These are phyloP conservation scores for Orthosia incerta DNA, from an alignment of 2,888 invertebrate species.

Conservation along the genomic window DNA sequence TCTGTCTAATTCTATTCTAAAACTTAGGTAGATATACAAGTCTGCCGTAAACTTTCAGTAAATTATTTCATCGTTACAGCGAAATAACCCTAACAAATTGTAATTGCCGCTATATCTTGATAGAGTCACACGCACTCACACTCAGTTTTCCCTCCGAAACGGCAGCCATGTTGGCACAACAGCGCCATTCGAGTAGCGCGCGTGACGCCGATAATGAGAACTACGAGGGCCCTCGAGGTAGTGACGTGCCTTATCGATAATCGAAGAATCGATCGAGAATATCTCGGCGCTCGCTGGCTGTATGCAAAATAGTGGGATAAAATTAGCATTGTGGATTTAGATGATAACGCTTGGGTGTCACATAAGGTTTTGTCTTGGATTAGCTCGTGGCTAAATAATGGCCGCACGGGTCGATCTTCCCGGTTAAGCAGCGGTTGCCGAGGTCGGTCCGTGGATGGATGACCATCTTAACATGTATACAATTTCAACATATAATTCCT, in stretches of 20 bases:
- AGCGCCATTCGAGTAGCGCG: constrained; percentile 78
- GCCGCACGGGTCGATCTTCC: too few relatives aligned
- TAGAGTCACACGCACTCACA: constrained; percentile 55
- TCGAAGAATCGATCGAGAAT: constrained; percentile 65
- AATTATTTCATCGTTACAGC: constrained; percentile 12
- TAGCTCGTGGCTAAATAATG: too few relatives aligned
- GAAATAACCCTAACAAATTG: constrained; percentile 42
- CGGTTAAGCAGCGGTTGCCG: too few relatives aligned
- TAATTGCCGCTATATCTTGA: constrained; percentile 63
- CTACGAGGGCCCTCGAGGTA: constrained; percentile 72
- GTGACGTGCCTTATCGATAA: constrained; percentile 84
- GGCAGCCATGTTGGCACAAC: constrained; percentile 79
- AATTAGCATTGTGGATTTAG: constrained; percentile 25
- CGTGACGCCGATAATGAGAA: constrained; percentile 83
- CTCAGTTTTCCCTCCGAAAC: constrained; percentile 62
- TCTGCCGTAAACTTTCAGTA: background rate
- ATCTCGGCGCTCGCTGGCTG: constrained; percentile 31
- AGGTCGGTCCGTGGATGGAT: too few relatives aligned
- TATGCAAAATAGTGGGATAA: constrained; percentile 49
- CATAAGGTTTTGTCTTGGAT: background rate
- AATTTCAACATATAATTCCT: too few relatives aligned
- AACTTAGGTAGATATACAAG: background rate
- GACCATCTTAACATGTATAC: too few relatives aligned
- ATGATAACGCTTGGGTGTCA: background rate
- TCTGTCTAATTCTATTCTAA: background rate